Conservation (phyloP, 2,888 invertebrate genomes). For the Nomada goodeniana region DNA sequence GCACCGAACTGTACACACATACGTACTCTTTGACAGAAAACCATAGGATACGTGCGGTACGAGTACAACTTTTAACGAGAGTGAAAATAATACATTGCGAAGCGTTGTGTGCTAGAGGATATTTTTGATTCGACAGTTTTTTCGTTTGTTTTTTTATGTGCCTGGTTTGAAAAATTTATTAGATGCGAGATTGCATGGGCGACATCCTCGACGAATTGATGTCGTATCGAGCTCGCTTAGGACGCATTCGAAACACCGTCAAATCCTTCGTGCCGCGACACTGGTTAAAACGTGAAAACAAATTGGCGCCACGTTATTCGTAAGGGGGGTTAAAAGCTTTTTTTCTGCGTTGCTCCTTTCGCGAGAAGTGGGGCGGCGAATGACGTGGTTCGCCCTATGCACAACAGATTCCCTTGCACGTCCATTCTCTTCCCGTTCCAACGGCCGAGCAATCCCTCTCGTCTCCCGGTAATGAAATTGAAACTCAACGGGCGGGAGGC, state of each 20-base stretch:
- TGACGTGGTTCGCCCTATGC: constrained; percentile 46
- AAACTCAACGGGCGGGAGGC: constrained; percentile 50
- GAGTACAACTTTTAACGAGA: too few relatives aligned
- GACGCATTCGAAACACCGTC: neutral
- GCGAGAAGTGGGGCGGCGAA: neutral
- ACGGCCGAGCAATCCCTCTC: constrained; percentile 36
- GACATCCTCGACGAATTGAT: neutral
- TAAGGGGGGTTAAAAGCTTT: constrained; percentile 27
- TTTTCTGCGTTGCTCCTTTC: constrained; percentile 11
- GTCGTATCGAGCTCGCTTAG: neutral
- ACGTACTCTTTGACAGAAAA: too few relatives aligned
- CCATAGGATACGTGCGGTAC: too few relatives aligned
- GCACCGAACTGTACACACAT: too few relatives aligned
- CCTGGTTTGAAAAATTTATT: too few relatives aligned
- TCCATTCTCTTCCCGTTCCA: constrained; percentile 35
- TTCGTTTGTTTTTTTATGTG: too few relatives aligned
- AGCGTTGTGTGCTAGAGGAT: too few relatives aligned
- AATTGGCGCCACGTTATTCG: constrained; percentile 24
- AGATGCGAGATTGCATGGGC: too few relatives aligned
- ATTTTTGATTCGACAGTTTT: too few relatives aligned
- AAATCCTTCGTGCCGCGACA: neutral
- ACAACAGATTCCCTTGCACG: constrained; percentile 40
- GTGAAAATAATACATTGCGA: too few relatives aligned
- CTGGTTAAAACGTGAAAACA: constrained; percentile 30
- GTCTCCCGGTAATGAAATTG: constrained; percentile 62